A percentile compares a stretch with the other conserved stretches of the same genome.
Conservation (phyloP, 2,888 invertebrate genomes). For the Malthinus seriepunctatus region DNA sequence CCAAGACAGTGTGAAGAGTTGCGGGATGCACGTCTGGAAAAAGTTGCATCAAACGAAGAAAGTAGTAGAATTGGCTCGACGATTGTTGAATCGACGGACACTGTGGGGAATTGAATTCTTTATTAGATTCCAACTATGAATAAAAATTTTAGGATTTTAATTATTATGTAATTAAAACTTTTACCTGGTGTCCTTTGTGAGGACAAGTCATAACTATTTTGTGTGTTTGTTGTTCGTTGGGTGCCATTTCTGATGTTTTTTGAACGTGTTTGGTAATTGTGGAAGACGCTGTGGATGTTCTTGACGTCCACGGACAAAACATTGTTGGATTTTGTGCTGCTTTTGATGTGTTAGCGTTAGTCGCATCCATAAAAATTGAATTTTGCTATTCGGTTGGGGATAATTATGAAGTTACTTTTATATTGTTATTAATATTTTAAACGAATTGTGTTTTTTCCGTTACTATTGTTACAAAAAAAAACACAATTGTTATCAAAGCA, state of each 20-base stretch:
- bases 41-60: conserved; percentile 51
- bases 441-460: no score
- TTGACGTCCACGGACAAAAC: conserved; percentile 33
- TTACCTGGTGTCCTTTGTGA: conserved; percentile 7
- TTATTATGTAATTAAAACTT: not conserved
- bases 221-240: not conserved
- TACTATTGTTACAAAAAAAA: no score
- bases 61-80: conserved; percentile 51
- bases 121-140: not conserved
- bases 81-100: conserved; percentile 41
- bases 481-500: no score
- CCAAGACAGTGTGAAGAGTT: conserved; percentile 50
- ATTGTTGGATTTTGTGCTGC: conserved; percentile 21
- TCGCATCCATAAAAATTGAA: no score
- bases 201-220: conserved; percentile 6
- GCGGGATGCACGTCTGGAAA: conserved; percentile 54
- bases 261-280: not conserved
- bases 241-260: not conserved
- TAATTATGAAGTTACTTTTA: no score
- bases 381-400: no score
- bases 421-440: no score
- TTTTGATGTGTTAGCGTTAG: conserved; percentile 4
- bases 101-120: not conserved
- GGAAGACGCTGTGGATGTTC: conserved; percentile 25
- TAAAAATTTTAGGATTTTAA: not conserved